Base-by-base conservation (phyloP, 2,888 invertebrate genomes). In the Trilocha varians region DNA sequence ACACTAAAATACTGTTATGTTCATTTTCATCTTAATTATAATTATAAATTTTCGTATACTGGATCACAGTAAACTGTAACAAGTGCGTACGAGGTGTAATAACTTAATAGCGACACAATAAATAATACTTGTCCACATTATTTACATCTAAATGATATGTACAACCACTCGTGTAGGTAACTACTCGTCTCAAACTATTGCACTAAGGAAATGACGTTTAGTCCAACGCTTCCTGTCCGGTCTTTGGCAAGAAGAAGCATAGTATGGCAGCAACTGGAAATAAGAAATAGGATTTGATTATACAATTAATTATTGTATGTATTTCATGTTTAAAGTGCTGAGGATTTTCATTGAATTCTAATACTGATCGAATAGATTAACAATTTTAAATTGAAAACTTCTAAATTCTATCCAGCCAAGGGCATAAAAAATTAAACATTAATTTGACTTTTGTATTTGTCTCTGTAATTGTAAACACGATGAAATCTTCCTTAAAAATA, bases 231-330 rank as follows among this genome's bases (percentile, higher is more conserved):
- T 91, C 91, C 65, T 90, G 89, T 54, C 93, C 93, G 46, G 93
- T 93, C 75, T 88, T 91, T 60, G 93, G 93, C 68, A 93, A 85
- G 69, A 92, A 82, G 77, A 92, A 88, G 73, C 93, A 93, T 52
- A 93, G 85, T 49, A 91, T 70, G 47, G 91, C 93, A 78, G 92
- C 91, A 60, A 88, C 93, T 93, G 83, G 32, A 88, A 88, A 50
- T 32, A 43, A 54, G 65, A 50, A 54, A 16, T 6, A 14, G 5
- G 3, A n/a, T n/a, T n/a, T n/a, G n/a, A n/a, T n/a, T n/a, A n/a
- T n/a, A n/a, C n/a, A n/a, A n/a, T n/a, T n/a, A n/a, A n/a, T n/a
- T n/a, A n/a, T n/a, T n/a, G n/a, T n/a, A n/a, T n/a, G n/a, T n/a
- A n/a, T n/a, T n/a, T n/a, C n/a, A n/a, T n/a, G n/a, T n/a, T n/a